Conservation (phyloP, 1,140 invertebrate species). For the Euschistus heros region DNA sequence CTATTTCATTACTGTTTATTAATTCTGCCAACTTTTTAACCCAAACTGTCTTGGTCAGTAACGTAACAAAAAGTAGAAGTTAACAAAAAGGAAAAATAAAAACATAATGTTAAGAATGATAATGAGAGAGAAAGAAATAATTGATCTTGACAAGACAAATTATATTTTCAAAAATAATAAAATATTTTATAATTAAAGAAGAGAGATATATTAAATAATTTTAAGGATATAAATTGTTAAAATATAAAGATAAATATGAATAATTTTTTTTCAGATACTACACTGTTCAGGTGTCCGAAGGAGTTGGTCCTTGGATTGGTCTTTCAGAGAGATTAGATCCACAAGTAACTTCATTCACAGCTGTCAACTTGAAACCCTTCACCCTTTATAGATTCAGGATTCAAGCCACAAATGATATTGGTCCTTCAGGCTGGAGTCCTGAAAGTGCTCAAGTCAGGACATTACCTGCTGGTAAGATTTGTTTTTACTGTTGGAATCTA, state of each 20-base stretch:
- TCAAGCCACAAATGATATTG: conserved; percentile 92
- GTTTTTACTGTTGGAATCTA: not conserved
- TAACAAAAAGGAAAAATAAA: too few species aligned
- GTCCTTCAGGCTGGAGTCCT: conserved; percentile 79
- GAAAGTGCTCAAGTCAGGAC: conserved; percentile 82
- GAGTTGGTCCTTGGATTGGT: conserved; percentile 66
- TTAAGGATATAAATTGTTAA: too few species aligned
- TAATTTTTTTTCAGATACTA: conserved; percentile 62
- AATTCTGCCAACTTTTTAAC: too few species aligned
- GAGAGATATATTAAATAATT: not conserved
- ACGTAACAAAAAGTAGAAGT: too few species aligned
- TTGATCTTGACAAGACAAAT: too few species aligned
- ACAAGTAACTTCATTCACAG: conserved; percentile 69
- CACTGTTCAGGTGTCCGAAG: conserved; percentile 79
- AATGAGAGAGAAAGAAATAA: too few species aligned
- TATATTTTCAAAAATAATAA: too few species aligned
- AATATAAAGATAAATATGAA: too few species aligned
- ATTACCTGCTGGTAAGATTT: conserved; percentile 56
- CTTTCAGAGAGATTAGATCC: conserved; percentile 76
- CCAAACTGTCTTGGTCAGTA: too few species aligned
- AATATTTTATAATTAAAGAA: too few species aligned
- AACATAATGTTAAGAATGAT: too few species aligned
- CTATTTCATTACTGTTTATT: too few species aligned
- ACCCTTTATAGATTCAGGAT: conserved; percentile 89
- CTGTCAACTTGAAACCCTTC: conserved; percentile 71